A percentile compares a stretch with the other conserved stretches of the same genome.
Conservation (phyloP, 2,888 invertebrate genomes). For the Drosophila nigritarsus region DNA sequence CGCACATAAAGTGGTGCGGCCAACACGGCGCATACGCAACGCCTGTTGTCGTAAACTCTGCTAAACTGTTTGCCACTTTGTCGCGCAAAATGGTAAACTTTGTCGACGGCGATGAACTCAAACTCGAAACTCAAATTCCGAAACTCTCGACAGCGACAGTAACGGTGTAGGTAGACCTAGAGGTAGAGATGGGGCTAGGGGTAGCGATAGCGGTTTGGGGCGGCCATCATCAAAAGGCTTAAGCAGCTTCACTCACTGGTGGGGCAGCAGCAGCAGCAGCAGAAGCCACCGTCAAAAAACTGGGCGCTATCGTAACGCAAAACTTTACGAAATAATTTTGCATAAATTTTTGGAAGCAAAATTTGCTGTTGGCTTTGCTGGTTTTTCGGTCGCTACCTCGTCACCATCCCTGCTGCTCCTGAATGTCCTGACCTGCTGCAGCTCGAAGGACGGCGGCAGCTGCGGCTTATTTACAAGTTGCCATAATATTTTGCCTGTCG, state of each 20-base stretch:
- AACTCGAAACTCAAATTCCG: conserved; percentile 58
- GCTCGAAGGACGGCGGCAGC: conserved; percentile 57
- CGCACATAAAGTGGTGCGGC: conserved; percentile 45
- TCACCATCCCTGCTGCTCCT: conserved; percentile 29
- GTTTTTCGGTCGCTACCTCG: conserved; percentile 32
- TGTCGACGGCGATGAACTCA: conserved; percentile 75
- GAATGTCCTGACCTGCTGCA: conserved; percentile 43
- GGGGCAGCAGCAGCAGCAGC: conserved; percentile 22
- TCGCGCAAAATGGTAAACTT: conserved; percentile 81
- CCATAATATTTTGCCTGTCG: conserved; percentile 78
- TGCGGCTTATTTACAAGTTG: conserved; percentile 81
- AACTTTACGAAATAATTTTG: conserved; percentile 82
- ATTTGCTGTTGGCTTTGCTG: conserved; percentile 75
- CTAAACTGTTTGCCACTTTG: conserved; percentile 81
- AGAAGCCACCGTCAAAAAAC: conserved; percentile 50
- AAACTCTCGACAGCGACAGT: conserved; percentile 28
- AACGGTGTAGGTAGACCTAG: neutral
- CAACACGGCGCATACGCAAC: conserved; percentile 73
- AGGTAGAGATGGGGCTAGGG: neutral
- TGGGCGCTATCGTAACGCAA: conserved; percentile 66
- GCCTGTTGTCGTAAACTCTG: conserved; percentile 79
- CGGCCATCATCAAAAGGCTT: conserved; percentile 78
- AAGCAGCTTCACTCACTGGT: conserved; percentile 62
- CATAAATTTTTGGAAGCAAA: conserved; percentile 78
- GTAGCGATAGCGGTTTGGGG: neutral